Evolutionary conservation across 2,113 vertebrate species (phyloP).

Genomic region (Pionites leucogaster): DNA sequence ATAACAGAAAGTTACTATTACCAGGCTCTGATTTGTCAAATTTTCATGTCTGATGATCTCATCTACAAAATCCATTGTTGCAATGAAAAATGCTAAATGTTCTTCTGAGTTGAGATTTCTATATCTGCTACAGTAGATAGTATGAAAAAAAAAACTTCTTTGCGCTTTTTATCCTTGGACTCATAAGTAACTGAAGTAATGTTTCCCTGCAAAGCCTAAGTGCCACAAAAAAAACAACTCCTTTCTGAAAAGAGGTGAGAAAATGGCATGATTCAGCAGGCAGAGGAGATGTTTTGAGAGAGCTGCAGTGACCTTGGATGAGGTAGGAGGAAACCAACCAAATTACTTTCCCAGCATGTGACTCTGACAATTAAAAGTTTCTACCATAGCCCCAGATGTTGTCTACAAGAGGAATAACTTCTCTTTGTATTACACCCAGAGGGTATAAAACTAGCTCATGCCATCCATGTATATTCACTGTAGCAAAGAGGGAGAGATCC

Average conservation of each 20-base stretch:
- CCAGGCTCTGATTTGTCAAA: neutral
- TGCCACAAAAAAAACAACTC: neutral
- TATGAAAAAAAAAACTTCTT: neutral
- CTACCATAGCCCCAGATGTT: neutral
- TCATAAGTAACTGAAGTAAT: neutral
- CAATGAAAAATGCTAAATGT: neutral
- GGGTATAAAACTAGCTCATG: neutral
- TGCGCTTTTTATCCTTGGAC: neutral
- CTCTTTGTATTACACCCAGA: neutral
- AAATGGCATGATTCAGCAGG: neutral
- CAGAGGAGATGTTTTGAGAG: neutral
- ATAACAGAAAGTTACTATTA: neutral
- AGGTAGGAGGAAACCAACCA: neutral
- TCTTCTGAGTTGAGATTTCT: neutral
- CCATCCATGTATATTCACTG: neutral
- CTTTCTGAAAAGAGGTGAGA: neutral
- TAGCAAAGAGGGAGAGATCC: neutral
- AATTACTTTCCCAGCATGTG: neutral
- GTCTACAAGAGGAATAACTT: neutral
- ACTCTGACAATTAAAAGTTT: neutral
- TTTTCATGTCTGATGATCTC: neutral
- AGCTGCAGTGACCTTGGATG: neutral
- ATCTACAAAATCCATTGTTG: neutral
- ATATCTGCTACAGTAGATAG: neutral
- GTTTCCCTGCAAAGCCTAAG: neutral